Base-by-base conservation (phyloP, 2,888 invertebrate genomes). In the Athalia circularis region DNA sequence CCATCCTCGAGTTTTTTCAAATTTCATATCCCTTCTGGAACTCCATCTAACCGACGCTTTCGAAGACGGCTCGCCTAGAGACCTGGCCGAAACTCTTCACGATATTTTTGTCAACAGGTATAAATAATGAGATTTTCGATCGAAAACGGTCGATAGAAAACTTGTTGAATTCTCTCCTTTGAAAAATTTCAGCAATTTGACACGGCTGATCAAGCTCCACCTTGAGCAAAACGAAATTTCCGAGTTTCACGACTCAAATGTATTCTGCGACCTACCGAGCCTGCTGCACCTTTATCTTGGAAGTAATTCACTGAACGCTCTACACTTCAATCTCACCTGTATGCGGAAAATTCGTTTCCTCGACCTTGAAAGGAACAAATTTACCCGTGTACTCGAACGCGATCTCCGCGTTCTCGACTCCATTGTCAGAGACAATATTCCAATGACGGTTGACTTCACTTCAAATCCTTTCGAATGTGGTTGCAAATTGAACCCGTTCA, bases 211-310 rank as follows among this genome's bases (percentile, higher is more conserved):
- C 81, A 95, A 95, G 85, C 88, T 96, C 2, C 95, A 96, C 87
- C 88, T 96, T 84, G 95, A 95, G 85, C 95, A 95, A 84, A 96
- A 96, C 86, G 94, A 95, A 87, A 95, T 96, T 50, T 92, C 92
- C 47, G 91, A 92, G 70, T 94, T 95, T 82, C 91, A 91, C 79
- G 94, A 95, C 86, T 91, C 91, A 11, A 92, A 92, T 65, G 93
- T 95, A 0, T 96, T 96, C 86, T 96, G 95, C 85, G 93, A 94
- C 84, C 89, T 95, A 45, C 94, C 94, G 0, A 92, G 92, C 75
- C 88, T 96, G 4, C 91, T 93, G 81, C 94, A 95, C 85, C 90
- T 96, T 0, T 93, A 95, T 88, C 89, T 96, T 72, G 94, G 94
- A n/a, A 93, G 95, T 82, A 94, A 94, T 84, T 88, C 90, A 29